Conservation (phyloP, 2,888 invertebrate genomes). For the Cecidostiba fungosa region DNA sequence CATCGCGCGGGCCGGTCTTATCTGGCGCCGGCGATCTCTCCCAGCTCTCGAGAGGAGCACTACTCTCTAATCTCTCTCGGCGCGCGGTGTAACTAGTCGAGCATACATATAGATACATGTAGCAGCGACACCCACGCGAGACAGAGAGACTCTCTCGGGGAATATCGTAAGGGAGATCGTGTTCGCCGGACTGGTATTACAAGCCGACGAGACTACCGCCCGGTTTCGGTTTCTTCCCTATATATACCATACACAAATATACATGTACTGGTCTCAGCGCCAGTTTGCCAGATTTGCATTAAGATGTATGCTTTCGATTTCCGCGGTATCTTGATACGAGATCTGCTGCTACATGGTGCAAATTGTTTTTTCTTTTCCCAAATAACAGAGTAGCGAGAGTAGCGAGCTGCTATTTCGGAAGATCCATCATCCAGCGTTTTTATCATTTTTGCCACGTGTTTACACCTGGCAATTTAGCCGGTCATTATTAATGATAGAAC, state of each 20-base stretch:
- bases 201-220: slow-evolving; percentile 37
- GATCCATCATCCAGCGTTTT: neutral
- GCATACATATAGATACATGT: neutral
- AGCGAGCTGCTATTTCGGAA: neutral
- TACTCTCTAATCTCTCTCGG: too few relatives aligned
- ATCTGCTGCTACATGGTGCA: too few relatives aligned
- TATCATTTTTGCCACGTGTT: neutral
- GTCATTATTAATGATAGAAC: slow-evolving; percentile 44
- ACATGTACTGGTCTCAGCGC: neutral
- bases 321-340: too few relatives aligned
- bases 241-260: neutral
- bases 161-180: slow-evolving; percentile 27
- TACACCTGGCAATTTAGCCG: slow-evolving; percentile 45
- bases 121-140: neutral
- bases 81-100: slow-evolving; percentile 4
- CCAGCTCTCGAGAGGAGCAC: too few relatives aligned
- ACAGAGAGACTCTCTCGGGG: neutral
- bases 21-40: slow-evolving; percentile 42
- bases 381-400: too few relatives aligned
- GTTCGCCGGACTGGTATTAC: slow-evolving; percentile 49
- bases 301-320: too few relatives aligned
- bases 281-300: too few relatives aligned
- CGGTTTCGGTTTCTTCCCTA: neutral
- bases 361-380: too few relatives aligned
- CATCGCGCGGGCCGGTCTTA: slow-evolving; percentile 62